Evolutionary conservation across 2,797 vertebrate species (phyloP).

Genomic region (Rhabdophis nuchalis): DNA sequence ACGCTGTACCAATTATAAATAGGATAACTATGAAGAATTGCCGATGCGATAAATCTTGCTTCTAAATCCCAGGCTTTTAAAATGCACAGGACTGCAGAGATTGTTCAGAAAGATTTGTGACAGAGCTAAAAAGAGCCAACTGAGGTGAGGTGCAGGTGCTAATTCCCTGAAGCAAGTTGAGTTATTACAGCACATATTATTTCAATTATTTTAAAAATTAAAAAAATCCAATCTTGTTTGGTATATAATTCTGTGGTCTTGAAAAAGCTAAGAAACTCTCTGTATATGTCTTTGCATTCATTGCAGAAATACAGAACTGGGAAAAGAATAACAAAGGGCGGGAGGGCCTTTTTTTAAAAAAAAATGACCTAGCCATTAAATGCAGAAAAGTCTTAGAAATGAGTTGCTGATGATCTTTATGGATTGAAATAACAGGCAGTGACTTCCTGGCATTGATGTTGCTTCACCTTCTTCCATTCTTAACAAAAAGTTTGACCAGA

Average conservation of each 20-base stretch:
- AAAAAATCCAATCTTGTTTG: neutral
- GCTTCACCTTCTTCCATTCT: constrained; percentile 26
- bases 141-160: neutral
- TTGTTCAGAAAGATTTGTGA: neutral
- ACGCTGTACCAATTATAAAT: neutral
- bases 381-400: neutral
- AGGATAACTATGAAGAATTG: neutral
- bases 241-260: neutral
- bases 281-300: neutral
- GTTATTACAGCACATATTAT: neutral
- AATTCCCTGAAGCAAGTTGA: neutral
- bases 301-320: neutral
- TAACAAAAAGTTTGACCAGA: constrained; percentile 46
- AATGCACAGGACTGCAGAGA: neutral
- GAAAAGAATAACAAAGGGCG: too few species aligned
- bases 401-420: neutral
- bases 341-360: too few species aligned
- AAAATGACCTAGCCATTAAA: neutral
- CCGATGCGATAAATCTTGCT: neutral
- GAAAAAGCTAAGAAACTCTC: neutral
- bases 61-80: neutral
- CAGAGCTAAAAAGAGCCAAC: neutral
- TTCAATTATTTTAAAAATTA: neutral
- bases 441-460: neutral
- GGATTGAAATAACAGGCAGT: neutral